Percentiles rank a stretch among this genome's conserved stretches.
These are phyloP conservation scores for Sciurus carolinensis DNA, from an alignment of 2,797 vertebrate genomes.

Conservation along the genomic window DNA sequence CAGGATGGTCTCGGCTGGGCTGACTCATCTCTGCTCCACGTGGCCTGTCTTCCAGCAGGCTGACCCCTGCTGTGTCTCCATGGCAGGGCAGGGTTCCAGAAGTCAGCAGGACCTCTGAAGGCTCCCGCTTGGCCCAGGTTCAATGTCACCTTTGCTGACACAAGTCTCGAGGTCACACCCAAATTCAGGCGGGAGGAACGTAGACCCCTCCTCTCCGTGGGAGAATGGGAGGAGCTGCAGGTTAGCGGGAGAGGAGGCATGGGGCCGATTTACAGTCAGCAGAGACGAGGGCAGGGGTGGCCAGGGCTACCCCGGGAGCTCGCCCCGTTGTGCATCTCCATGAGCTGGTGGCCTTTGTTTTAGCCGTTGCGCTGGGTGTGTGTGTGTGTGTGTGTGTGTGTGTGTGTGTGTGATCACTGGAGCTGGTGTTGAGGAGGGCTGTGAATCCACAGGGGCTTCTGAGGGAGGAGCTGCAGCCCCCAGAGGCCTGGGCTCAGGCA, in stretches of 20 bases:
- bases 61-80: background rate
- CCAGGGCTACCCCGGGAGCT: no score
- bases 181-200: background rate
- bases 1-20: background rate
- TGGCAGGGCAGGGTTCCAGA: background rate
- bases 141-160: background rate
- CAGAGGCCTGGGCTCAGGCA: background rate
- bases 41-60: background rate
- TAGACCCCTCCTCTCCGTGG: background rate
- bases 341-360: background rate
- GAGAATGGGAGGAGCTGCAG: background rate
- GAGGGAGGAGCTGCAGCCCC: background rate
- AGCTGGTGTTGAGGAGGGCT: no score
- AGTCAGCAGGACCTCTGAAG: background rate
- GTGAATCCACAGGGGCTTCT: background rate
- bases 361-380: background rate
- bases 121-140: background rate
- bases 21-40: background rate
- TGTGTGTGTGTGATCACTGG: background rate
- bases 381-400: background rate
- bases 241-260: background rate
- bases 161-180: background rate
- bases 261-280: background rate
- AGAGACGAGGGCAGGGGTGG: background rate
- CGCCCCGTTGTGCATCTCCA: background rate